phyloP scores from a whole-genome alignment of 35 echinoderm and acorn worm genomes.

The Holothuria glaberrima region DNA sequence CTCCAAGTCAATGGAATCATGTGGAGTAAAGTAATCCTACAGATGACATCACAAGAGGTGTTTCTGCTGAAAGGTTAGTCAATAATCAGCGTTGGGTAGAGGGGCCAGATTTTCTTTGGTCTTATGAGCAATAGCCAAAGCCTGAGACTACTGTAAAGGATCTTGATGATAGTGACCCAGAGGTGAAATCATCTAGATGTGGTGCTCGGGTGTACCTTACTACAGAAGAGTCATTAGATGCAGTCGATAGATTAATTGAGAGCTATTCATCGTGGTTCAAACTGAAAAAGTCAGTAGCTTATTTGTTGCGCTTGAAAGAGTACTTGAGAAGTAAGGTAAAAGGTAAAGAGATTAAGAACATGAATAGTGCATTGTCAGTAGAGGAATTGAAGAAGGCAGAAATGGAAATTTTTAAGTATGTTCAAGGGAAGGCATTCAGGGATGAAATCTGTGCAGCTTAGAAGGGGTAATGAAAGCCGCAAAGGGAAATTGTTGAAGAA shows the following conservation, averaged over 20 bases:
- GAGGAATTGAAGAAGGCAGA: not conserved
- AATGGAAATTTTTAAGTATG: not conserved
- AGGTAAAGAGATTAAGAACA: not conserved
- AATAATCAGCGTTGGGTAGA: slow-evolving; percentile 24
- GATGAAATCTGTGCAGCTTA: not conserved
- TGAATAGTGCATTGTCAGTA: not conserved
- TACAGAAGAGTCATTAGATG: not conserved
- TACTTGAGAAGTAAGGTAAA: not conserved
- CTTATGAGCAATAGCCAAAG: not conserved
- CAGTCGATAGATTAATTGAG: too few species aligned
- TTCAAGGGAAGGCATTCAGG: not conserved
- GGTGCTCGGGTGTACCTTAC: not conserved
- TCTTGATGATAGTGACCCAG: not conserved
- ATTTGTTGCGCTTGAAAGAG: not conserved
- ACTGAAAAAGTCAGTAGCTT: not conserved
- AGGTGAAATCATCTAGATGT: not conserved
- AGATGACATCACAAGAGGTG: slow-evolving; percentile 61
- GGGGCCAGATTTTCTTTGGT: slow-evolving; percentile 62
- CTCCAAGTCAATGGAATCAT: slow-evolving; percentile 55
- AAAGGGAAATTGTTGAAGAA: not conserved
- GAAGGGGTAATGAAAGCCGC: not conserved
- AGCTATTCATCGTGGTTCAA: not conserved
- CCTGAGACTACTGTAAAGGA: not conserved
- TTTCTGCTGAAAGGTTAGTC: slow-evolving; percentile 4
- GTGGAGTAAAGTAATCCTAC: slow-evolving; percentile 56